Conservation (phyloP, 2,797 vertebrate genomes). For the Hypotaenidia okinawae region DNA sequence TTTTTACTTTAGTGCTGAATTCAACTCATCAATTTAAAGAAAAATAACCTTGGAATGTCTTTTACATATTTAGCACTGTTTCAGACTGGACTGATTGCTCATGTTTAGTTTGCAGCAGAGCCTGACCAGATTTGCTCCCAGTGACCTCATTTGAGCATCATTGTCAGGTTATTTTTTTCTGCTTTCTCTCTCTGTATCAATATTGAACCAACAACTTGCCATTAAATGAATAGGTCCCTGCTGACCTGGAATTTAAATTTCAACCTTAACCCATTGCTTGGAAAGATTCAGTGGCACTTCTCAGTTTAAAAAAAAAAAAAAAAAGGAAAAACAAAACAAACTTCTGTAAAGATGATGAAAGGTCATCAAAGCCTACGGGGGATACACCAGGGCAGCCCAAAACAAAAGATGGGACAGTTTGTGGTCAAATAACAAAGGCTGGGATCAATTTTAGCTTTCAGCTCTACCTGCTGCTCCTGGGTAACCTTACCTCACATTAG, state of each 20-base stretch:
- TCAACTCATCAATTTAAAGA: background rate
- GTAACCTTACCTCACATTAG: conserved; percentile 14
- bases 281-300: background rate
- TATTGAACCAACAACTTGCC: conserved; percentile 4
- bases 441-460: background rate
- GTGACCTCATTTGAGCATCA: background rate
- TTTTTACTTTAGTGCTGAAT: background rate
- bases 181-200: background rate
- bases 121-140: conserved; percentile 25
- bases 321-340: too few relatives aligned
- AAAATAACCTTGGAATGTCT: conserved; percentile 28
- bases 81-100: conserved; percentile 6
- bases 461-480: conserved; percentile 32
- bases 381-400: background rate
- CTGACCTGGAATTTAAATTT: background rate
- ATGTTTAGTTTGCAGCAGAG: conserved; percentile 21
- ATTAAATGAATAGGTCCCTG: background rate
- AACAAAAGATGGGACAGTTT: background rate
- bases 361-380: background rate
- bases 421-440: background rate
- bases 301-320: background rate
- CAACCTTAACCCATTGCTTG: background rate
- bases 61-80: background rate
- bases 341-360: background rate
- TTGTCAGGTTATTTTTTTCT: background rate